Percentiles rank a stretch among this genome's conserved stretches.
These are phyloP conservation scores for Heterotilapia buettikoferi DNA, from an alignment of 2,113 vertebrate species.

Conservation along the genomic window DNA sequence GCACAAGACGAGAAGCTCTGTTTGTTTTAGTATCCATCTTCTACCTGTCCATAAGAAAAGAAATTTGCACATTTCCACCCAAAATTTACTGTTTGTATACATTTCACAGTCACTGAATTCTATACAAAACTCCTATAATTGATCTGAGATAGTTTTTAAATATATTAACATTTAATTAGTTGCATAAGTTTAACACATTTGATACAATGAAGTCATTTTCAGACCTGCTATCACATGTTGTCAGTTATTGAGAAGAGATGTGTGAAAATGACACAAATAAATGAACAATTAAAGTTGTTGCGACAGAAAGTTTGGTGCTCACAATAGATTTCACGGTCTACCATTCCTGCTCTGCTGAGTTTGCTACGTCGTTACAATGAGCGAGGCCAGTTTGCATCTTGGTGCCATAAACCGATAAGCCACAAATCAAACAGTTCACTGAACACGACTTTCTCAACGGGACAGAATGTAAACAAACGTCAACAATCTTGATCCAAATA, in stretches of 20 bases:
- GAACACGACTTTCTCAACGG: not conserved
- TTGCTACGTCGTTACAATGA: not conserved
- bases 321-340: not conserved
- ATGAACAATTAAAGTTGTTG: not conserved
- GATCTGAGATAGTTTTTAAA: not conserved
- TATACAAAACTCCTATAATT: not conserved
- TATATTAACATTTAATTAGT: not conserved
- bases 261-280: rapidly evolving
- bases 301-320: not conserved
- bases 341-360: not conserved
- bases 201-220: not conserved
- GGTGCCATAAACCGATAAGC: not conserved
- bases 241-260: not conserved
- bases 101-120: not conserved
- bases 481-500: not conserved
- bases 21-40: not conserved
- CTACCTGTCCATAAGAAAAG: not conserved
- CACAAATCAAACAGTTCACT: not conserved
- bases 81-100: not conserved
- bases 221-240: not conserved
- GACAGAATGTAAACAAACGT: not conserved
- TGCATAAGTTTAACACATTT: not conserved
- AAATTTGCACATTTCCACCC: not conserved
- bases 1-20: not conserved
- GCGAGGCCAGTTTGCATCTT: not conserved